Evolutionary conservation across 2,113 vertebrate species (phyloP).

Genomic region (Apaloderma vittatum): DNA sequence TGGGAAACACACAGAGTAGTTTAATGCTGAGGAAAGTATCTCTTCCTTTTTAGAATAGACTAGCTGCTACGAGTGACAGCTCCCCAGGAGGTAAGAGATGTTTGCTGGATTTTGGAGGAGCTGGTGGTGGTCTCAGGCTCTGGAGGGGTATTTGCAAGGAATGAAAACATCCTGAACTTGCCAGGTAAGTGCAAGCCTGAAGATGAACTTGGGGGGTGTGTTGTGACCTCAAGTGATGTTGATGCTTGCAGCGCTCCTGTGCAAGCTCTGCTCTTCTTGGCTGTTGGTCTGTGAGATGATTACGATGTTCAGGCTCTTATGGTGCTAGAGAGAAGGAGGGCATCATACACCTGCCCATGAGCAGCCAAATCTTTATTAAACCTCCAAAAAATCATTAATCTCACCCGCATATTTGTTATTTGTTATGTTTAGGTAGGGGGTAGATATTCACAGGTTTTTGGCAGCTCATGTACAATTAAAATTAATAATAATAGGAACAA

Average conservation of each 20-base stretch:
- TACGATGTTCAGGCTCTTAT: accelerated
- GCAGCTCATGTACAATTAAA: constrained; percentile 69
- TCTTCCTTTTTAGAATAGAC: neutral
- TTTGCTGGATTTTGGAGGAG: neutral
- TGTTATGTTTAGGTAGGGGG: neutral
- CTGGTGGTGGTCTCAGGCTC: neutral
- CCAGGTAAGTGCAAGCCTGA: neutral
- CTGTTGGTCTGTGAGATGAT: neutral
- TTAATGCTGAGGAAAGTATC: neutral
- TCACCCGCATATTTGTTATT: constrained; percentile 18
- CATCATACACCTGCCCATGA: accelerated
- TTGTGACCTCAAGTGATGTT: neutral
- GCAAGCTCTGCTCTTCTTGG: neutral
- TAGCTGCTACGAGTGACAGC: neutral
- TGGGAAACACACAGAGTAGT: neutral
- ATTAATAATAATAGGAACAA: constrained; percentile 58
- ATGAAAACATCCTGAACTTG: neutral
- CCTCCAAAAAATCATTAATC: neutral
- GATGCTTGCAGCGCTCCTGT: neutral
- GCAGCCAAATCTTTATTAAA: neutral
- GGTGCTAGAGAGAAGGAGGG: neutral
- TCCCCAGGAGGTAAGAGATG: accelerated
- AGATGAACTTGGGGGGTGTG: neutral
- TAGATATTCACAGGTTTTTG: constrained; percentile 64
- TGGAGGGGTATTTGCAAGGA: neutral